phyloP scores from a whole-genome alignment of 2,888 invertebrate genomes.

The Gari tellinella region DNA sequence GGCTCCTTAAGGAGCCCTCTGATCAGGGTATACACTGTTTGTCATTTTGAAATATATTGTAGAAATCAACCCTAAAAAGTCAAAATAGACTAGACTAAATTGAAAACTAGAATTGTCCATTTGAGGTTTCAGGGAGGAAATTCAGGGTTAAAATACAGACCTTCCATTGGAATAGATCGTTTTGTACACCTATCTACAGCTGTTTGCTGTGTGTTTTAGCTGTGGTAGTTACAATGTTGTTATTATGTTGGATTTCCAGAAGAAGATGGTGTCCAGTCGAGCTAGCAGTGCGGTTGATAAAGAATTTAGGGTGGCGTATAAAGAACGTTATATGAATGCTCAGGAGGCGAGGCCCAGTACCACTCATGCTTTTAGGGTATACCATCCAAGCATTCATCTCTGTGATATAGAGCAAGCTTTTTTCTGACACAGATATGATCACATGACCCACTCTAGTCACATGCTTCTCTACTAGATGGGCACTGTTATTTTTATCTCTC shows the following conservation, averaged over 20 bases:
- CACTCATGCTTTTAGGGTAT: conserved; percentile 80
- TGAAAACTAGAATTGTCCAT: too few species aligned
- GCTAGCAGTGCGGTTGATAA: conserved; percentile 81
- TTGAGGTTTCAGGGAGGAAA: too few species aligned
- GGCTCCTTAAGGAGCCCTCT: too few species aligned
- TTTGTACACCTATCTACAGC: too few species aligned
- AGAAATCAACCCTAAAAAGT: too few species aligned
- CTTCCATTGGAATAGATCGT: too few species aligned
- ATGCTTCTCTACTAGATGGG: conserved; percentile 45
- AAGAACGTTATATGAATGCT: conserved; percentile 60
- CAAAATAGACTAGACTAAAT: too few species aligned
- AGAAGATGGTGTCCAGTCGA: conserved; percentile 62
- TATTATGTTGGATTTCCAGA: conserved; percentile 45
- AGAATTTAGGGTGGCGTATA: conserved; percentile 67
- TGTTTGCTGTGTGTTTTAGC: too few species aligned
- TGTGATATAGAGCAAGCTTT: conserved; percentile 25
- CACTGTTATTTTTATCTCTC: conserved; percentile 20
- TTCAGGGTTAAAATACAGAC: too few species aligned
- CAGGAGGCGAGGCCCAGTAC: conserved; percentile 77
- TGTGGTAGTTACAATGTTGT: too few species aligned
- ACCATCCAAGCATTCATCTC: conserved; percentile 4
- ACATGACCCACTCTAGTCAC: conserved; percentile 51
- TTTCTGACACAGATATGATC: conserved; percentile 51
- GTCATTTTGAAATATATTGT: too few species aligned
- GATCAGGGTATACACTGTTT: too few species aligned